Conservation (phyloP, 2,888 invertebrate species). For the Agrotis clavis region DNA sequence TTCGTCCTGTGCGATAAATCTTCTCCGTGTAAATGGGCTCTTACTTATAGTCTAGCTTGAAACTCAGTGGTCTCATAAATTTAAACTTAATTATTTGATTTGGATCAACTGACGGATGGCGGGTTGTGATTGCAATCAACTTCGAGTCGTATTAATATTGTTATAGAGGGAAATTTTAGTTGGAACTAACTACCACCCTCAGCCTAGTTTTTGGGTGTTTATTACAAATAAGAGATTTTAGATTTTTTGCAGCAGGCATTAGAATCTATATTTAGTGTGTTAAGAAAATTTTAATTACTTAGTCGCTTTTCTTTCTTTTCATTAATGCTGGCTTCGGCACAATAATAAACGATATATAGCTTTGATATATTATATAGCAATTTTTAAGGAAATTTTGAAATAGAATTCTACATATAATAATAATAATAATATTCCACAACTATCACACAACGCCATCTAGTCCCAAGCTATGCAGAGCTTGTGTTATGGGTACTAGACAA, state of each 20-base stretch:
- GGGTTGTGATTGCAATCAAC: slow-evolving; percentile 41
- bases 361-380: too few species aligned
- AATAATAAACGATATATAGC: too few species aligned
- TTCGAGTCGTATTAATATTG: slow-evolving; percentile 25
- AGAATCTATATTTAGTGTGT: neutral
- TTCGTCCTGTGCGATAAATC: neutral
- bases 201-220: neutral
- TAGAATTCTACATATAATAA: too few species aligned
- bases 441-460: too few species aligned
- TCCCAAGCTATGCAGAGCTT: too few species aligned
- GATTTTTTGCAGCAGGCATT: neutral
- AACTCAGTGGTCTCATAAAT: slow-evolving; percentile 57
- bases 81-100: slow-evolving; percentile 54
- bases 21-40: slow-evolving; percentile 1
- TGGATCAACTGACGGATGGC: slow-evolving; percentile 19
- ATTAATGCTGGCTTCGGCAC: too few species aligned
- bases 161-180: slow-evolving; percentile 14
- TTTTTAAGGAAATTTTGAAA: too few species aligned
- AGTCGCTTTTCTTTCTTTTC: too few species aligned
- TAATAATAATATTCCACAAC: too few species aligned
- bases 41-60: slow-evolving; percentile 16
- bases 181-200: neutral
- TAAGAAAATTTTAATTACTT: too few species aligned
- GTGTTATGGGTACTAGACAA: too few species aligned
- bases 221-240: neutral